A percentile compares a stretch with the other conserved stretches of the same genome.
Conservation (phyloP, 2,888 invertebrate species). For the Caenorhabditis sp. region DNA sequence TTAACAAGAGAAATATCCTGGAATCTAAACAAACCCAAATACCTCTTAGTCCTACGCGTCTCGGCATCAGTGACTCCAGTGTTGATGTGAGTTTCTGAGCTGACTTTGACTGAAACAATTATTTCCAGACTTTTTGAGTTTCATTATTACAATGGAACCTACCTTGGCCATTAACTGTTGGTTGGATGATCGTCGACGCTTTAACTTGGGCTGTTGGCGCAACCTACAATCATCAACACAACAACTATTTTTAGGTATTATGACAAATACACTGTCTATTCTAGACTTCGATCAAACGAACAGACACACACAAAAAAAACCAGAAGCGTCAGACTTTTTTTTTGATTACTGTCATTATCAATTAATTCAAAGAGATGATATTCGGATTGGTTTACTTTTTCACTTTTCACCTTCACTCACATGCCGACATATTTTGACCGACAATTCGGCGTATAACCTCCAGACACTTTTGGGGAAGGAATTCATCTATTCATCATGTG, state of each 20-base stretch:
- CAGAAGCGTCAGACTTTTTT: constrained; percentile 15
- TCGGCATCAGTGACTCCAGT: constrained; percentile 6
- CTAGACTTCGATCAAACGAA: constrained; percentile 12
- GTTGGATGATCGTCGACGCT: constrained; percentile 50
- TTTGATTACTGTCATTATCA: constrained; percentile 20
- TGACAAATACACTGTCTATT: constrained; percentile 6
- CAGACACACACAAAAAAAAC: constrained; percentile 5
- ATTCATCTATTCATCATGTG: constrained; percentile 61
- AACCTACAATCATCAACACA: constrained; percentile 43
- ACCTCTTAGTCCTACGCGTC: constrained; percentile 53
- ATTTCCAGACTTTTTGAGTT: background rate
- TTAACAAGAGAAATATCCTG: constrained; percentile 2
- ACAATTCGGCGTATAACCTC: constrained; percentile 18
- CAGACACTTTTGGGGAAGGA: constrained; percentile 53
- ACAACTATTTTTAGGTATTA: constrained; percentile 38
- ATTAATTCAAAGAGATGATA: constrained; percentile 9
- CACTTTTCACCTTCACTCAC: background rate
- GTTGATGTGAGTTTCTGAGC: constrained; percentile 45
- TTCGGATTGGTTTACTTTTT: constrained; percentile 10
- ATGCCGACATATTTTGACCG: constrained; percentile 42
- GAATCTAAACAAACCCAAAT: constrained; percentile 13
- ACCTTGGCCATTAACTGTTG: constrained; percentile 54
- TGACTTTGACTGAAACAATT: constrained; percentile 44
- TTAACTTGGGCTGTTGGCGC: constrained; percentile 59
- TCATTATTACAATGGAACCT: constrained; percentile 11